These are phyloP conservation scores for Diphyllodes magnificus DNA, from an alignment of 2,113 vertebrate genomes.

Conservation along the genomic window DNA sequence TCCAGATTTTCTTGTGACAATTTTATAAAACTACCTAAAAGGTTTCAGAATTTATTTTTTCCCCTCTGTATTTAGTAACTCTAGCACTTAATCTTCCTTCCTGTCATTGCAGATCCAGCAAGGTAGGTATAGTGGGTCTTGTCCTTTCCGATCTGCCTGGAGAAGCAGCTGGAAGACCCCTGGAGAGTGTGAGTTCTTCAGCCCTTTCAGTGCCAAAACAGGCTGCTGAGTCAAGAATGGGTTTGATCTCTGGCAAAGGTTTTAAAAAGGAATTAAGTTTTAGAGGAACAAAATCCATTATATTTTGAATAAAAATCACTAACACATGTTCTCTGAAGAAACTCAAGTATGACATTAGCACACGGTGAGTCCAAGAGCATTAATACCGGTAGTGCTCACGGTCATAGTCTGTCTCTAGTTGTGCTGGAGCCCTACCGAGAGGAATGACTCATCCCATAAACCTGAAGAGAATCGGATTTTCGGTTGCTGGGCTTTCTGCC, in stretches of 20 bases:
- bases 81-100: neutral
- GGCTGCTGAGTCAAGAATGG: neutral
- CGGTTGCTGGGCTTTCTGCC: neutral
- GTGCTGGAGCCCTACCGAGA: neutral
- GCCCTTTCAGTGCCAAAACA: neutral
- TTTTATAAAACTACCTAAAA: constrained; percentile 23
- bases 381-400: neutral
- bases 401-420: accelerated
- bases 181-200: neutral
- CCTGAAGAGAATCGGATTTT: neutral
- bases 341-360: neutral
- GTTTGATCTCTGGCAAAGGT: neutral
- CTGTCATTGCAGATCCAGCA: neutral
- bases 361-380: accelerated
- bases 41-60: neutral
- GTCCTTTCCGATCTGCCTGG: neutral
- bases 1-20: neutral
- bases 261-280: neutral
- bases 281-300: neutral
- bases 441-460: neutral
- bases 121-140: neutral
- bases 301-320: neutral
- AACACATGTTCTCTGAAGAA: neutral
- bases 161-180: neutral
- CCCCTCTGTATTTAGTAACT: neutral